phyloP scores from a whole-genome alignment of 2,888 invertebrate species.

The Caenorhabditis sp. region DNA sequence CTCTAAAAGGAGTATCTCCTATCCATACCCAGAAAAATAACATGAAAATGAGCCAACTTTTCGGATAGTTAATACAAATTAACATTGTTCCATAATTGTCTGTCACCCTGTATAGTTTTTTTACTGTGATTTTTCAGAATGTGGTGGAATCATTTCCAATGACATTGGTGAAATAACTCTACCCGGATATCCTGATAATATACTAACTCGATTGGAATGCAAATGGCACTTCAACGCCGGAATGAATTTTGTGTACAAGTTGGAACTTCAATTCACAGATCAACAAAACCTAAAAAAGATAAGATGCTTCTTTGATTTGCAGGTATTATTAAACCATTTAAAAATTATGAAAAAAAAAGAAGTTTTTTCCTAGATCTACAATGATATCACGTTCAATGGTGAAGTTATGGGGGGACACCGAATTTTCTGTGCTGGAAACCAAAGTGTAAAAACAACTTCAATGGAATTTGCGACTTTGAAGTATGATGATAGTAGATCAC shows the following conservation, averaged over 20 bases:
- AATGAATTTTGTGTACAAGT: constrained; percentile 54
- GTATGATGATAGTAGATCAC: background rate
- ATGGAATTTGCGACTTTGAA: background rate
- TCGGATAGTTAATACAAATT: no score
- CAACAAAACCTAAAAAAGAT: background rate
- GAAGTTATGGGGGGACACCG: background rate
- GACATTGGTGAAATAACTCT: constrained; percentile 47
- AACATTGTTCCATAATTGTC: no score
- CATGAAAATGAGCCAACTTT: constrained; percentile 13
- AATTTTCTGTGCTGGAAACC: background rate
- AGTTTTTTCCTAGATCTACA: no score
- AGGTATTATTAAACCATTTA: no score
- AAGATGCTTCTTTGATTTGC: background rate
- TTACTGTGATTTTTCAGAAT: constrained; percentile 45
- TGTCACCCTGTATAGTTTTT: background rate
- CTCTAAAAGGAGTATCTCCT: no score
- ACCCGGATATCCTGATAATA: constrained; percentile 57
- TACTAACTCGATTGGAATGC: constrained; percentile 55
- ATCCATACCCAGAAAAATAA: no score
- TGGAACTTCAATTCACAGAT: constrained; percentile 57
- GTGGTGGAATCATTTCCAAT: constrained; percentile 62
- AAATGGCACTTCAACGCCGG: constrained; percentile 62
- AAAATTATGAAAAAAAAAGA: no score
- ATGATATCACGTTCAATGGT: no score
- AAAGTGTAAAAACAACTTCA: background rate